Evolutionary conservation across 2,888 invertebrate genomes (phyloP).

Genomic region (Epinotia nisella): DNA sequence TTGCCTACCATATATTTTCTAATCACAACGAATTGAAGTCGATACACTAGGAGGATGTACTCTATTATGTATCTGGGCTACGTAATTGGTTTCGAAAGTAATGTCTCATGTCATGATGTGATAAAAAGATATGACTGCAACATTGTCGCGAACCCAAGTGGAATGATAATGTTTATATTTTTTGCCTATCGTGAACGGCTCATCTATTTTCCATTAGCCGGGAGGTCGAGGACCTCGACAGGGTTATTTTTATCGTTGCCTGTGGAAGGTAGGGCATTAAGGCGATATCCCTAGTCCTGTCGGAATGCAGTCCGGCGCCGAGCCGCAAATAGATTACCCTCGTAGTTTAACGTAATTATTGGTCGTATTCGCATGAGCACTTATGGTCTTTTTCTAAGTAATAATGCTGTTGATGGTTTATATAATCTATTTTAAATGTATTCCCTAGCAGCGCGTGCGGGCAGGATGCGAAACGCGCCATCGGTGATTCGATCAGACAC

Average conservation of each 20-base stretch:
- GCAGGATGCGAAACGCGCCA: slow-evolving; percentile 77
- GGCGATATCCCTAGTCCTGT: slow-evolving; percentile 72
- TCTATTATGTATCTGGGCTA: slow-evolving; percentile 71
- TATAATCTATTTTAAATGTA: slow-evolving; percentile 18
- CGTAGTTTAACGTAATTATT: slow-evolving; percentile 43
- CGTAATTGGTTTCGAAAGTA: slow-evolving; percentile 56
- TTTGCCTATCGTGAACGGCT: slow-evolving; percentile 49
- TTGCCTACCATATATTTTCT: slow-evolving; percentile 60
- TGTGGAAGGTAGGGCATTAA: slow-evolving; percentile 72
- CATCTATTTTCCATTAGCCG: slow-evolving; percentile 64
- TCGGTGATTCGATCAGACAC: slow-evolving; percentile 76
- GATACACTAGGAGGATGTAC: slow-evolving; percentile 74
- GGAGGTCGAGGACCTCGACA: slow-evolving; percentile 62
- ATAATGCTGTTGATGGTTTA: slow-evolving; percentile 17
- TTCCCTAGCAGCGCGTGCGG: slow-evolving; percentile 67
- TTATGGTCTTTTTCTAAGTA: slow-evolving; percentile 17
- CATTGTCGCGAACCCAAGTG: slow-evolving; percentile 21
- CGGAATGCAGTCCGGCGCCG: slow-evolving; percentile 81
- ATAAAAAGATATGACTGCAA: slow-evolving; percentile 36
- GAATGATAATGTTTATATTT: slow-evolving; percentile 49
- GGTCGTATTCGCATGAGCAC: slow-evolving; percentile 26
- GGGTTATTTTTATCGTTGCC: slow-evolving; percentile 71
- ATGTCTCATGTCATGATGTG: slow-evolving; percentile 46
- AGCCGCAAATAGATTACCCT: slow-evolving; percentile 71
- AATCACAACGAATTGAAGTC: slow-evolving; percentile 68